Evolutionary conservation across 37 sponge, comb jelly and placozoan species (phyloP).

Genomic region (Chondrosia reniformis): DNA sequence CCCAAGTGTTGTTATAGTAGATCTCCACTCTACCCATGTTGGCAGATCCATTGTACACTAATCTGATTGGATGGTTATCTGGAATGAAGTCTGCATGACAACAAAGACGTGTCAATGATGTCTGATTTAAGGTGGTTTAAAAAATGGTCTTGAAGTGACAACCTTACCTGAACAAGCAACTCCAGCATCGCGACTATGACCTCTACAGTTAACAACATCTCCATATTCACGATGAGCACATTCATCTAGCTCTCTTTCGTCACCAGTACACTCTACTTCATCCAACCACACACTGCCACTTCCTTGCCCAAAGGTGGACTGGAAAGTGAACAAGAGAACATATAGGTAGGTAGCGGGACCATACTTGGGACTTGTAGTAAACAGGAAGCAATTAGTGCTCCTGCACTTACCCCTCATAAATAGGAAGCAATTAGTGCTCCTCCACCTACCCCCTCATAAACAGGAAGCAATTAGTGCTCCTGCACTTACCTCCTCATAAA

Average conservation of each 20-base stretch:
- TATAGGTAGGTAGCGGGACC: no score
- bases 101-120: no score
- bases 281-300: conserved; percentile 58
- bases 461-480: no score
- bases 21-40: conserved; percentile 10
- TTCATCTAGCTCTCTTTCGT: conserved; percentile 40
- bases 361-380: no score
- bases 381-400: no score
- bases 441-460: no score
- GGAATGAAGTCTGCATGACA: background rate
- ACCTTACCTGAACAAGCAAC: conserved; percentile 44
- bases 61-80: background rate
- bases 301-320: background rate
- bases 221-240: conserved; percentile 58
- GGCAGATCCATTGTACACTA: background rate
- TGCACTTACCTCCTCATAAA: no score
- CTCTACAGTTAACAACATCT: conserved; percentile 46
- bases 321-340: no score
- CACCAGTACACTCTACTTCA: conserved; percentile 56
- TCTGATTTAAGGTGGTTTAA: no score
- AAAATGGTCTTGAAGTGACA: no score
- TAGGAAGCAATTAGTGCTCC: no score
- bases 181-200: conserved; percentile 29
- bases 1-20: conserved; percentile 11
- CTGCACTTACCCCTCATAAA: no score